Percentiles rank a stretch among this genome's conserved stretches.
Evolutionary conservation across 2,113 vertebrate genomes (phyloP).

Genomic region (Upupa epops): DNA sequence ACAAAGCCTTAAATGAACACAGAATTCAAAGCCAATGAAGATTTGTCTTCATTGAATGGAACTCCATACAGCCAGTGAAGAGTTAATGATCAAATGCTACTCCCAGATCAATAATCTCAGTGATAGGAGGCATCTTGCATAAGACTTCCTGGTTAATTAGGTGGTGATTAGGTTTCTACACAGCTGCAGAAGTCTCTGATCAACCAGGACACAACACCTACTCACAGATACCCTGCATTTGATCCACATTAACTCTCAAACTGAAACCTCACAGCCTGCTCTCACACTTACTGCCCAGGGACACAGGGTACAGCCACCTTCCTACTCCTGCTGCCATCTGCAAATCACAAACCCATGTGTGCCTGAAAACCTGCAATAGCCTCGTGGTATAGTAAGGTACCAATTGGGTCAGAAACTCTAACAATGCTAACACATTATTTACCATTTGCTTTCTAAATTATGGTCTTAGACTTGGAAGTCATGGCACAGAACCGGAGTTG

Average conservation of each 20-base stretch:
- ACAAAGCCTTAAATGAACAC: not conserved
- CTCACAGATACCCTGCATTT: not conserved
- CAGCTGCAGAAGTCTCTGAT: not conserved
- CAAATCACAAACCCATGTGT: not conserved
- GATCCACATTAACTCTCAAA: not conserved
- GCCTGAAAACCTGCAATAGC: not conserved
- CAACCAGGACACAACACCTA: not conserved
- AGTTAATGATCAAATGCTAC: not conserved
- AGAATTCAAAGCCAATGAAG: not conserved
- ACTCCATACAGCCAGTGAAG: not conserved
- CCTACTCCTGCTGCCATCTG: not conserved
- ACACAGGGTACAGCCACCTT: not conserved
- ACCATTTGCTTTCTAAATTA: constrained; percentile 33
- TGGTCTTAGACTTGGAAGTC: constrained; percentile 9
- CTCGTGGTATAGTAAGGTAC: not conserved
- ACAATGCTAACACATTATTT: constrained; percentile 17
- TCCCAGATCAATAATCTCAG: not conserved
- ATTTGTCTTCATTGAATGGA: not conserved
- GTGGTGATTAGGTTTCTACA: not conserved
- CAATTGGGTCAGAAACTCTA: constrained; percentile 4
- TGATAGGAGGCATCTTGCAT: not conserved
- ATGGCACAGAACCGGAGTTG: not conserved
- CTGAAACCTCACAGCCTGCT: not conserved
- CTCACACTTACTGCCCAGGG: not conserved
- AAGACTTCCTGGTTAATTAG: not conserved